These are phyloP conservation scores for Hydra vulgaris DNA, from an alignment of 30 jellyfish, hydroid and myxozoan species.

Conservation along the genomic window DNA sequence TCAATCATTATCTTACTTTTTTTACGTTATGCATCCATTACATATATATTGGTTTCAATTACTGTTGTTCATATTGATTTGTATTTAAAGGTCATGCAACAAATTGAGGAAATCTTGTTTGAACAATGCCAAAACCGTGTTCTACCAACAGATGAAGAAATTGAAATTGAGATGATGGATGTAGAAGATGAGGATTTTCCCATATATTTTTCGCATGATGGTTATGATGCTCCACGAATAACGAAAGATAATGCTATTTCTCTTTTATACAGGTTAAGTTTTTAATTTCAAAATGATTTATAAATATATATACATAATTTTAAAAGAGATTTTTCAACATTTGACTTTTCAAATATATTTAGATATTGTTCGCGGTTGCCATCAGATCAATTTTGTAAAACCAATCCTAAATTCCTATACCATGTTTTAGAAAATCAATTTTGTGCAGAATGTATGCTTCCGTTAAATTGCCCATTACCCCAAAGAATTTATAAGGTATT, in stretches of 20 bases:
- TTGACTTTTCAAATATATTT: not conserved
- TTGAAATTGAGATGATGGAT: slow-evolving; percentile 17
- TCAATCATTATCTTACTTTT: no score
- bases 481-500: slow-evolving; percentile 29
- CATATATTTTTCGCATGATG: slow-evolving; percentile 7
- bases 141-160: slow-evolving; percentile 61
- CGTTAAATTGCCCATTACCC: slow-evolving; percentile 54
- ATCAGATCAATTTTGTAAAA: slow-evolving; percentile 27
- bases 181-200: slow-evolving; percentile 22
- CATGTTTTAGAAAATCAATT: slow-evolving; percentile 10
- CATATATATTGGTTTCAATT: no score
- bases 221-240: slow-evolving; percentile 47
- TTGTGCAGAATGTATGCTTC: slow-evolving; percentile 40
- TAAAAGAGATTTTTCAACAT: not conserved
- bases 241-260: slow-evolving; percentile 40
- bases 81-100: slow-evolving; percentile 35
- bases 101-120: slow-evolving; percentile 44
- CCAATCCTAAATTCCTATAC: slow-evolving; percentile 31
- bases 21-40: no score
- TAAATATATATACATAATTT: no score
- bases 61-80: no score
- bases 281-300: not conserved
- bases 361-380: slow-evolving; percentile 63
- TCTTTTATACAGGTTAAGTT: slow-evolving; percentile 40
- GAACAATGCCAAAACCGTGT: slow-evolving; percentile 58